A percentile compares a stretch with the other conserved stretches of the same genome.
phyloP scores from a whole-genome alignment of 92 coral and sea anemone species.

The Ricordea florida region DNA sequence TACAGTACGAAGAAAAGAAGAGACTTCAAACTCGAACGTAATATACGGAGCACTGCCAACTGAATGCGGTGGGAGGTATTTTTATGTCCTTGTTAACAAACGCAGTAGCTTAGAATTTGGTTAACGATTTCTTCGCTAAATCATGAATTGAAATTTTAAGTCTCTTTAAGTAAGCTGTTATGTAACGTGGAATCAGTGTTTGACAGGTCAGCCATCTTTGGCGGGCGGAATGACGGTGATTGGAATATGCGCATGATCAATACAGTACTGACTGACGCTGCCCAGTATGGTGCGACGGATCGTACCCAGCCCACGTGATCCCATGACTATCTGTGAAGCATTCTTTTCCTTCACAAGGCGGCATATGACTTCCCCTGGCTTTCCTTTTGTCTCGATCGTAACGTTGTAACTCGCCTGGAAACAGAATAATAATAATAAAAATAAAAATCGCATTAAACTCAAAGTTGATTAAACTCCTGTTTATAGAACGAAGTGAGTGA shows the following conservation, averaged over 20 bases:
- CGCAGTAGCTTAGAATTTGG: too few relatives aligned
- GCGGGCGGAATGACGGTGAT: constrained; percentile 72
- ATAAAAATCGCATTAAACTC: not conserved
- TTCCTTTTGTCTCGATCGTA: constrained; percentile 57
- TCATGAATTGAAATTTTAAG: too few relatives aligned
- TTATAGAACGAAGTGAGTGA: too few relatives aligned
- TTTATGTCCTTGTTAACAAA: too few relatives aligned
- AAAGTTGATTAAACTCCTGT: not conserved
- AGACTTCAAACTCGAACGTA: too few relatives aligned
- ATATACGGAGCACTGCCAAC: too few relatives aligned
- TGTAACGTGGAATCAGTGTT: too few relatives aligned
- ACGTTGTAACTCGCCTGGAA: constrained; percentile 49
- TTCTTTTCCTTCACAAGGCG: constrained; percentile 66
- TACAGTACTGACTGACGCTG: constrained; percentile 75
- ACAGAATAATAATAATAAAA: not conserved
- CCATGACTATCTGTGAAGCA: constrained; percentile 66
- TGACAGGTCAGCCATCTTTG: too few relatives aligned
- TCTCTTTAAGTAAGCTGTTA: too few relatives aligned
- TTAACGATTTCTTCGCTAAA: too few relatives aligned
- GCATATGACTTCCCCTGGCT: constrained; percentile 75
- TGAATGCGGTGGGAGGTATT: too few relatives aligned
- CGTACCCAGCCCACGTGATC: constrained; percentile 72
- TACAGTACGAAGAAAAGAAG: too few relatives aligned
- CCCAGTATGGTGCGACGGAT: constrained; percentile 80
- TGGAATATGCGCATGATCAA: constrained; percentile 72